These are phyloP conservation scores for Cryptotermes secundus DNA, from an alignment of 1,140 invertebrate genomes.

Conservation along the genomic window DNA sequence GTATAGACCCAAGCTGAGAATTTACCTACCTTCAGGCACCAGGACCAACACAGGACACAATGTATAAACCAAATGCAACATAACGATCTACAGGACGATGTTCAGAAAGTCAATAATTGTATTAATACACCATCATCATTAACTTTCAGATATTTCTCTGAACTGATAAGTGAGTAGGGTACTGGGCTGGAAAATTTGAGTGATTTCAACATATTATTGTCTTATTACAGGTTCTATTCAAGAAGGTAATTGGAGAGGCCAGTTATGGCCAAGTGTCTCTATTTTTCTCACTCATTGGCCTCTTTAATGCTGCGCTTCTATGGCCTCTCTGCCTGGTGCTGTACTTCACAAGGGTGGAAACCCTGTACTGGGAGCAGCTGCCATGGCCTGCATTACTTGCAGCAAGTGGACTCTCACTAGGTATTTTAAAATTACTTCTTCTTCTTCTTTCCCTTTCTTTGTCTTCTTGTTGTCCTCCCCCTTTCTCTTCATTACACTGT, in stretches of 20 bases:
- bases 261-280: slow-evolving; percentile 83
- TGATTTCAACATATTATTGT: too few species aligned
- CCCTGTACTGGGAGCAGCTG: slow-evolving; percentile 70
- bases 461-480: too few species aligned
- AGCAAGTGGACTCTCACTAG: slow-evolving; percentile 73
- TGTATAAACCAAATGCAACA: too few species aligned
- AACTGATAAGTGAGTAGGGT: too few species aligned
- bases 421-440: slow-evolving; percentile 51
- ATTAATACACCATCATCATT: too few species aligned
- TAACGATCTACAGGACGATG: too few species aligned
- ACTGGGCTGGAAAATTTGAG: too few species aligned
- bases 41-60: too few species aligned
- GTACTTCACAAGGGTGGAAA: slow-evolving; percentile 82
- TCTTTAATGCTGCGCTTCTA: slow-evolving; percentile 77
- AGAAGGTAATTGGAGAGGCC: slow-evolving; percentile 88
- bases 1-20: too few species aligned
- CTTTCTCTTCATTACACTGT: background rate
- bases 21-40: too few species aligned
- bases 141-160: too few species aligned
- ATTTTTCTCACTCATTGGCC: slow-evolving; percentile 83
- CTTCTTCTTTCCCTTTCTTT: background rate
- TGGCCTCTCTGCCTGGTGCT: slow-evolving; percentile 84
- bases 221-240: slow-evolving; percentile 73
- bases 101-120: too few species aligned
- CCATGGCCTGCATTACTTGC: slow-evolving; percentile 78